Base-by-base conservation (phyloP, 2,797 vertebrate genomes). In the Galaxias olidus region DNA sequence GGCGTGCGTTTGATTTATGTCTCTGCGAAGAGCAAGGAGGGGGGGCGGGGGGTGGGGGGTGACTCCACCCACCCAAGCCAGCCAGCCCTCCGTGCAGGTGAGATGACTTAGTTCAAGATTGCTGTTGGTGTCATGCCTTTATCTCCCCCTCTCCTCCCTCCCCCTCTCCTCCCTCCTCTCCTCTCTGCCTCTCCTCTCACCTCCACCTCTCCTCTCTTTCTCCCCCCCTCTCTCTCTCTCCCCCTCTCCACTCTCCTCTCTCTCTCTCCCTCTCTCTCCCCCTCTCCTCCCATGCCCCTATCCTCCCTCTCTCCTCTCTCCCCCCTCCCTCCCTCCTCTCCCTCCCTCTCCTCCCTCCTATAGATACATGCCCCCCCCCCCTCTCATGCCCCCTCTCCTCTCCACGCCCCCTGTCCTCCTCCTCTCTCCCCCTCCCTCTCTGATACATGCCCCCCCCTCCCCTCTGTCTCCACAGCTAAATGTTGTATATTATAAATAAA, bases 401-500 rank as follows among this genome's bases (percentile, higher is more conserved):
- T n/a, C n/a, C n/a, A n/a, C n/a, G n/a, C n/a, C n/a, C n/a, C n/a
- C n/a, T n/a, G n/a, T n/a, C n/a, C n/a, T n/a, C n/a, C n/a, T n/a
- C 8, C 4, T 9, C 30, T 40, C 41, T 17, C 8, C 43, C 19
- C 41, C 13, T 14, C 30, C 41, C 20, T 12, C 46, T 20, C 9
- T 15, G 83, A 86, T 86, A 86, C 86, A 84, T 82, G 72, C 78
- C 66, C 59, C 73, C 41, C 13, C 8, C 4, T 9, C 30, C 30
- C 41, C 19, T 9, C 43, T 12, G 18, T 12, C 15, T 42, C 41
- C 20, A 9, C 46, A n/a, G 9, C 54, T 42, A 9, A 45, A 86
- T 87, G 88, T 88, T 90, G 89, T 90, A 91, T 91, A 91, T 91
- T 90, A 91, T 91, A 91, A 82, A 86, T 86, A 86, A 86, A 84